Conservation (phyloP, 2,888 invertebrate genomes). For the Smittia sp. region DNA sequence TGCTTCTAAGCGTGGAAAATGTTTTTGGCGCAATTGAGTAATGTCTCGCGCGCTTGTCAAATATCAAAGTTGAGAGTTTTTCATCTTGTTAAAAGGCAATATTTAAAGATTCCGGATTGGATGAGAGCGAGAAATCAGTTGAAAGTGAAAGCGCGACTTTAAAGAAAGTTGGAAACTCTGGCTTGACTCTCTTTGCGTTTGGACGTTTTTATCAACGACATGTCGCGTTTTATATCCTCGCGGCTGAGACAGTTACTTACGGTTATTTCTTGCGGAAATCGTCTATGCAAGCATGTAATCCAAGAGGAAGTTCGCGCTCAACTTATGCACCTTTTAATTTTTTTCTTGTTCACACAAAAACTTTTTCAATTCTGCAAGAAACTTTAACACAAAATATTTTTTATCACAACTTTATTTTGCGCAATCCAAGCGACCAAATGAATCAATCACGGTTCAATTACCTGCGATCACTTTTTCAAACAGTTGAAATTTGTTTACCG, state of each 20-base stretch:
- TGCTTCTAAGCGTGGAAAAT: too few species aligned
- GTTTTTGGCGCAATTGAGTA: too few species aligned
- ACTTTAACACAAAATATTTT: too few species aligned
- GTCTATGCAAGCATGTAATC: conserved; percentile 1
- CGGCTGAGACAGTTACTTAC: background rate
- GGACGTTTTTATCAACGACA: background rate
- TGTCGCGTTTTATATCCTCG: background rate
- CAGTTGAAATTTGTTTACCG: background rate
- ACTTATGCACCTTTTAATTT: too few species aligned
- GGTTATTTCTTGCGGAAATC: conserved; percentile 2
- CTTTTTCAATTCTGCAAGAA: too few species aligned
- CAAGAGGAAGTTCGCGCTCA: background rate
- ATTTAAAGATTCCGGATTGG: conserved; percentile 1
- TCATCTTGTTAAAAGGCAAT: too few species aligned
- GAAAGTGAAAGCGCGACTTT: conserved; percentile 7
- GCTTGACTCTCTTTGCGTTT: background rate
- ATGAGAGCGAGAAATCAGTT: background rate
- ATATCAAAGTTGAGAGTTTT: background rate
- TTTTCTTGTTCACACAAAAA: too few species aligned
- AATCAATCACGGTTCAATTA: background rate
- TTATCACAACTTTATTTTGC: too few species aligned
- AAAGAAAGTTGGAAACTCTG: background rate
- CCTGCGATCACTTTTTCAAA: background rate
- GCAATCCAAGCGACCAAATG: background rate
- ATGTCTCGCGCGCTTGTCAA: background rate